Conservation (phyloP, 1,140 invertebrate species). For the Tetramorium parvispinum region DNA sequence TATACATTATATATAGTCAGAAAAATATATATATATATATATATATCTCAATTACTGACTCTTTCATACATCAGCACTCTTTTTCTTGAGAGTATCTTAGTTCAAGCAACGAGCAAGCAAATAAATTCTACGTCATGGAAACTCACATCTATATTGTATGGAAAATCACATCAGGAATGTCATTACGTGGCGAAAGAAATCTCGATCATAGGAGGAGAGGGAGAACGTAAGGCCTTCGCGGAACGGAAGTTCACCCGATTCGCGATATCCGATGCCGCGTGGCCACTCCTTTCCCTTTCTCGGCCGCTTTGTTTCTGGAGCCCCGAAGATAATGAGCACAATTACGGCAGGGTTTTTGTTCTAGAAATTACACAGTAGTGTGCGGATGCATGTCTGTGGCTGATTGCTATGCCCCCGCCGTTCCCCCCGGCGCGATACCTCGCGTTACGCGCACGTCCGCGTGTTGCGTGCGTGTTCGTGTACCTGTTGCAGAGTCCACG, state of each 20-base stretch:
- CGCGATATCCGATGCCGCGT: slow-evolving; percentile 63
- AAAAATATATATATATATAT: background rate
- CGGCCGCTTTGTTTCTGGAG: slow-evolving; percentile 77
- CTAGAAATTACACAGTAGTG: slow-evolving; percentile 80
- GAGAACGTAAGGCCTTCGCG: slow-evolving; percentile 12
- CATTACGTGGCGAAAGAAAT: slow-evolving; percentile 45
- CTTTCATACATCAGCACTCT: background rate
- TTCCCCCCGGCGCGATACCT: slow-evolving; percentile 68
- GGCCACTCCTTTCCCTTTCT: slow-evolving; percentile 45
- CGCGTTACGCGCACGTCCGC: slow-evolving; percentile 44
- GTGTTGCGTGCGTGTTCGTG: slow-evolving; percentile 54
- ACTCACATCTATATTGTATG: background rate
- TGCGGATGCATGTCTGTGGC: slow-evolving; percentile 79
- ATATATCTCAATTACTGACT: too few relatives aligned
- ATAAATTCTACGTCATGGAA: slow-evolving; percentile 12
- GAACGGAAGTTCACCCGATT: slow-evolving; percentile 62
- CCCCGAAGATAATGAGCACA: slow-evolving; percentile 82
- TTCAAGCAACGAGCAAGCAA: background rate
- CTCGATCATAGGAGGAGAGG: slow-evolving; percentile 19
- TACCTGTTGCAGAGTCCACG: slow-evolving; percentile 25
- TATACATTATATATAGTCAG: background rate
- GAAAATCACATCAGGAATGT: slow-evolving; percentile 26
- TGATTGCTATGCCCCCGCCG: slow-evolving; percentile 80
- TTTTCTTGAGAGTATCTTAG: background rate
- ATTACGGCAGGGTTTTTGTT: slow-evolving; percentile 83